A percentile compares a stretch with the other conserved stretches of the same genome.
These are phyloP conservation scores for Mythimna loreyi DNA, from an alignment of 2,888 invertebrate species.

Conservation along the genomic window DNA sequence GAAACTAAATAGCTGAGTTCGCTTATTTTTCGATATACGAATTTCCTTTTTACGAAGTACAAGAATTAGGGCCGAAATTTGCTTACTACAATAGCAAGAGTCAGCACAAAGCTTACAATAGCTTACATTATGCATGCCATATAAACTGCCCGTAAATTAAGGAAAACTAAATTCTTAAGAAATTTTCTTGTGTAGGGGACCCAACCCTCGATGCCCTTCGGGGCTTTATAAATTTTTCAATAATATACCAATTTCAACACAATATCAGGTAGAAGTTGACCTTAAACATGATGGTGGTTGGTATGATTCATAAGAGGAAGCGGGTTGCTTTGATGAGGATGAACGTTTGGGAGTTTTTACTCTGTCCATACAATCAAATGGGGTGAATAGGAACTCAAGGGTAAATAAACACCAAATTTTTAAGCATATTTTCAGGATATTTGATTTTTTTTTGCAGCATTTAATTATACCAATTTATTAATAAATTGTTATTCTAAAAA, in stretches of 20 bases:
- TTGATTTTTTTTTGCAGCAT: no score
- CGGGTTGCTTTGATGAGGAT: background rate
- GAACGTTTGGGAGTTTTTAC: no score
- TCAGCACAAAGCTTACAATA: constrained; percentile 55
- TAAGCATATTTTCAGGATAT: no score
- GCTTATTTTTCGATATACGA: background rate
- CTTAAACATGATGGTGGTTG: constrained; percentile 63
- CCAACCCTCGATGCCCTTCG: constrained; percentile 65
- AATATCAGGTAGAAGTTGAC: constrained; percentile 77
- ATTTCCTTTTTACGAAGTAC: constrained; percentile 15
- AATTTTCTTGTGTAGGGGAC: constrained; percentile 60
- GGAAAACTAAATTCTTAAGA: constrained; percentile 64
- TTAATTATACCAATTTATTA: no score
- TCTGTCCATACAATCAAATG: no score
- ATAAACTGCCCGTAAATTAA: constrained; percentile 67
- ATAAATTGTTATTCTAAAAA: no score
- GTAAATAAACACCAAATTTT: no score
- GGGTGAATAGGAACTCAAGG: no score
- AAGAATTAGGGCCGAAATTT: constrained; percentile 48
- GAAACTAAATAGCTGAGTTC: background rate
- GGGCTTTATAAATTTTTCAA: constrained; percentile 74
- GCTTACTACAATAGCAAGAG: constrained; percentile 34
- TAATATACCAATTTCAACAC: constrained; percentile 78
- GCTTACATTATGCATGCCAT: constrained; percentile 68
- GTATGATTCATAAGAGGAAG: constrained; percentile 34